Evolutionary conservation across 2,888 invertebrate genomes (phyloP), one percentile per base, ranked within the genome.

Genomic region (Altica lythri): DNA sequence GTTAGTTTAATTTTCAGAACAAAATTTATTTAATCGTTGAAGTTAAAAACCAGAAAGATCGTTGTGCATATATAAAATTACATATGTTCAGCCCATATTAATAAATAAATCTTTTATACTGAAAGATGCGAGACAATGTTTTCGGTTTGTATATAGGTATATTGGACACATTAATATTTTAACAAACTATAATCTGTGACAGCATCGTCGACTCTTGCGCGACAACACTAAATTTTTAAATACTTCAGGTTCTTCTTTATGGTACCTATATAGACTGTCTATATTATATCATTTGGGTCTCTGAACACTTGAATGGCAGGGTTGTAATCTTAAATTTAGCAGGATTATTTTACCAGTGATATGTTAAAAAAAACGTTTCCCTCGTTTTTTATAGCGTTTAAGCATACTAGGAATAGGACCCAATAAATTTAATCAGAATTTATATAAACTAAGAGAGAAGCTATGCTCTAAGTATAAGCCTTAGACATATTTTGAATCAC

Each of bases 81-180:
- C 66, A 66, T 58, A 63, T 59, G 61, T 57, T 60, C 38, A 37
- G 51, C 64, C 63, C 60, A 67, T 68, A 69, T 68, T 68, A 68
- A 68, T 69, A 69, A 69, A 69, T 69, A 63, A 65, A 63, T 68
- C 65, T 65, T 57, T 54, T 53, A 62, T 61, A 60, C 60, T 61
- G 55, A 58, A 63, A 65, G 64, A 63, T 61, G 66, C 65, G 67
- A n/a, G n/a, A 68, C 70, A 67, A 63, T 63, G 66, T 67, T 65
- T 67, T 66, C 62, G 55, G 59, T 67, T 70, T 66, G 63, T 70
- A 69, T 70, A 70, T 68, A n/a, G n/a, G n/a, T n/a, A 68, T 65
- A 13, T 54, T 59, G 65, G 54, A 61, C 60, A 63, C 66, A 60
- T 66, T 64, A 65, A 70, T 70, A 69, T 66, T 68, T 70, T 66